A percentile compares a stretch with the other conserved stretches of the same genome.
Evolutionary conservation across 2,888 invertebrate species (phyloP).

Genomic region (Luperina nickerlii): DNA sequence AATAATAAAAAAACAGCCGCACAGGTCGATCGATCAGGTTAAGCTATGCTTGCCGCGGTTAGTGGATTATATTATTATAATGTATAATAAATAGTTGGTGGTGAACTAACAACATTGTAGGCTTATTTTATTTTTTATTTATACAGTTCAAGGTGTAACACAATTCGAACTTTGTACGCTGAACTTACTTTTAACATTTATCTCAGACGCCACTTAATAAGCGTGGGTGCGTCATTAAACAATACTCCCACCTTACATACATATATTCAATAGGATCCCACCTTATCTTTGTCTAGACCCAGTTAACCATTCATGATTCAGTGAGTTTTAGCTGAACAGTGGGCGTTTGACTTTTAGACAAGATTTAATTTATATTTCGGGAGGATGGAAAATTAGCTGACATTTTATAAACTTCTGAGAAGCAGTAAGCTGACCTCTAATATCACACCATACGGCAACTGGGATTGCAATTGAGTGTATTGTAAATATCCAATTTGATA

Average conservation of each 20-base stretch:
- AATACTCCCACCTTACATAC: neutral
- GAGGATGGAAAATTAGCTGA: neutral
- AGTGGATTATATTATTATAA: no score
- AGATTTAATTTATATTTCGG: neutral
- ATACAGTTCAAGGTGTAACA: slow-evolving; percentile 16
- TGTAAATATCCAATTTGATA: neutral
- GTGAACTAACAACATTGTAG: neutral
- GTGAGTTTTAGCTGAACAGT: neutral
- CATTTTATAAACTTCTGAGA: neutral
- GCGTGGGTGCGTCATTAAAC: slow-evolving; percentile 33
- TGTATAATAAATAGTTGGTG: no score
- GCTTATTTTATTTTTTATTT: neutral
- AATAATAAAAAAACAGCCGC: no score
- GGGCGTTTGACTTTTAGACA: neutral
- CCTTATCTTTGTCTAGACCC: slow-evolving; percentile 27
- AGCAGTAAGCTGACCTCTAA: neutral
- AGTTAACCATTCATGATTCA: slow-evolving; percentile 23
- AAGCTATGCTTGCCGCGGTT: no score
- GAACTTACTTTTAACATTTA: slow-evolving; percentile 38
- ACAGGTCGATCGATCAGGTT: no score
- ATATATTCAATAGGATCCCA: neutral
- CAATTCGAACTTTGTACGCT: slow-evolving; percentile 19
- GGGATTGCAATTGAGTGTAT: neutral
- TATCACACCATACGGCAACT: neutral
- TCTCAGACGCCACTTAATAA: slow-evolving; percentile 6